These are phyloP conservation scores for Collichthys lucidus DNA, from an alignment of 2,113 vertebrate genomes.

Conservation along the genomic window DNA sequence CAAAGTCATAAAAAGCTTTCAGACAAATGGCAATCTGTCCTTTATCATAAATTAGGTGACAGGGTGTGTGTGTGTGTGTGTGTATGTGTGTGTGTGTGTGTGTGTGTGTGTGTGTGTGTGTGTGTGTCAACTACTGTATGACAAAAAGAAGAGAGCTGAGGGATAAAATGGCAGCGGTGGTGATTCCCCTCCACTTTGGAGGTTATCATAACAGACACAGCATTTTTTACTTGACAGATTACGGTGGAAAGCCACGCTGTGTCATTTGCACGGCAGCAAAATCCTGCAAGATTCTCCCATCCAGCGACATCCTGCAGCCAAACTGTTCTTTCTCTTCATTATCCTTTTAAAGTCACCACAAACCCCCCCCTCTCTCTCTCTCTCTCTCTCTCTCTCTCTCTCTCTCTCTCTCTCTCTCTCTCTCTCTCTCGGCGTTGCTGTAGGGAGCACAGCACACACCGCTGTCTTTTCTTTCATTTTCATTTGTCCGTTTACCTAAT, in stretches of 20 bases:
- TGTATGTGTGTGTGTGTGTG: conserved; percentile 18
- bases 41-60: conserved; percentile 80
- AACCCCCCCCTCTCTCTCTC: neutral
- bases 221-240: conserved; percentile 29
- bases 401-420: neutral
- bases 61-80: conserved; percentile 16
- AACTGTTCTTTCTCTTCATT: conserved; percentile 36
- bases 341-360: conserved; percentile 27
- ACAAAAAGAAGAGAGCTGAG: conserved; percentile 3
- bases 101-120: conserved; percentile 13
- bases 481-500: conserved; percentile 8
- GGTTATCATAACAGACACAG: conserved; percentile 19
- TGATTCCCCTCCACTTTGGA: conserved; percentile 8
- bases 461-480: conserved; percentile 5
- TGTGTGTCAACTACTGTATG: neutral
- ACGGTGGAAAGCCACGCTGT: conserved; percentile 25
- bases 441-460: conserved; percentile 14
- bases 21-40: conserved; percentile 82
- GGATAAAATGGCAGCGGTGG: neutral
- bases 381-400: neutral
- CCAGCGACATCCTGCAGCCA: neutral
- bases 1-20: conserved; percentile 83
- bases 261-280: conserved; percentile 23
- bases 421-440: neutral
- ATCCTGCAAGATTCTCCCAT: conserved; percentile 11